Evolutionary conservation across 2,888 invertebrate species (phyloP), one percentile per base, ranked within the genome.

Genomic region (Chrysolina oricalcia): DNA sequence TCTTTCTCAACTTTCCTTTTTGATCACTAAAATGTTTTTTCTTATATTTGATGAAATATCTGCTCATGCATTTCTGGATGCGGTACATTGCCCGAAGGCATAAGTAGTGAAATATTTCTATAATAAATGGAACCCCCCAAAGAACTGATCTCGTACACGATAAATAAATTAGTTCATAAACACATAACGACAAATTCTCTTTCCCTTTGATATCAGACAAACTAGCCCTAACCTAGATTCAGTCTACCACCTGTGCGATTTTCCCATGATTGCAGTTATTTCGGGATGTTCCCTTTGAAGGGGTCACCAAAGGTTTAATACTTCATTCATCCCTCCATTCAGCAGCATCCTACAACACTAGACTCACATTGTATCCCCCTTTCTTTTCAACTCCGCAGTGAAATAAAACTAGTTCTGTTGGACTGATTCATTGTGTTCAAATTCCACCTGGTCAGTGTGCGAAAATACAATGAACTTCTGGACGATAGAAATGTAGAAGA

Each of bases 221-320:
- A 27, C 27, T 35, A n/a, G 35, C 17, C 27, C 35, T 59, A 27
- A 59, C 35, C 23, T 17, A 59, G 1, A 59, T 27, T 59, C 9
- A 27, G 8, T 59, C 5, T 27, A 59, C 15, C 59, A 59, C 59
- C 59, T 59, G 59, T 59, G 10, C 23, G n/a, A 59, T 59, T 59
- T 59, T 59, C 59, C 59, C 59, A 59, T 59, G 59, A 59, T 59
- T 59, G n/a, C 59, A n/a, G 59, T 59, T 27, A 27, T 17, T 53
- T 53, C 53, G 13, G 50, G 48, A 21, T 53, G 53, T 53, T 59
- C 35, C 59, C 59, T 35, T n/a, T 35, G 5, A 59, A n/a, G 23
- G 35, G 19, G 27, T 59, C 59, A 59, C 23, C 27, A 59, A 59
- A 27, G 59, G 15, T 59, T 59, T 23, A n/a, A 5, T 59, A n/a